Base-by-base conservation (phyloP, 1,140 invertebrate species). In the Tetraneura akinire region DNA sequence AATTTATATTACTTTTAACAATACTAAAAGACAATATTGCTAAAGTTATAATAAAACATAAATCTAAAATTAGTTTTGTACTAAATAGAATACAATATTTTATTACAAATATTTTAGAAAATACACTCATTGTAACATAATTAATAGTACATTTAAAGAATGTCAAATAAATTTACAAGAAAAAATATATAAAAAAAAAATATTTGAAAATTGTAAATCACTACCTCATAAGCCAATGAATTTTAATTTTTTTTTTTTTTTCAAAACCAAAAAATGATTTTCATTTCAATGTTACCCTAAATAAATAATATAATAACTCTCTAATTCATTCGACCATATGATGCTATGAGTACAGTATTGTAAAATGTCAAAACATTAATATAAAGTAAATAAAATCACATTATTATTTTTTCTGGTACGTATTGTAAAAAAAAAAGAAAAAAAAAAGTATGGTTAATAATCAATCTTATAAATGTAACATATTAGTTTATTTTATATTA, bases 321-420 rank as follows among this genome's bases (percentile, higher is more conserved):
- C 71, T 23, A 57, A 74, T 55, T 74, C 51, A 42, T 74, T 55
- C n/a, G 32, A 74, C 18, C n/a, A 13, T 8, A 37, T 42, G 29
- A 55, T 37, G 11, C 53, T 74, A 74, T 37, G 71, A 74, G 71
- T 74, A 74, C 71, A 74, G 51, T 74, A 73, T 68, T 47, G 10
- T 68, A 68, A 18, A 16, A 23, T 47, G 13, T 68, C 42, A 47
- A 47, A 68, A 37, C 13, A n/a, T 73, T 29, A 37, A 51, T 73
- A 53, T n/a, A 21, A 47, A 73, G 21, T 73, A 73, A 37, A 53
- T 23, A 4, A 23, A 66, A 42, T 66, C n/a, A 21, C 37, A 21
- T 45, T 42, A 66, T 10, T 42, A n/a, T 3, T 1, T 32, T 42
- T 64, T 37, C 18, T 10, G 32, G 8, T 8, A 37, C 42, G 13